Percentiles rank a stretch among this genome's conserved stretches.
Evolutionary conservation across 2,797 vertebrate species (phyloP).

Genomic region (Pyrrhura leucotis): DNA sequence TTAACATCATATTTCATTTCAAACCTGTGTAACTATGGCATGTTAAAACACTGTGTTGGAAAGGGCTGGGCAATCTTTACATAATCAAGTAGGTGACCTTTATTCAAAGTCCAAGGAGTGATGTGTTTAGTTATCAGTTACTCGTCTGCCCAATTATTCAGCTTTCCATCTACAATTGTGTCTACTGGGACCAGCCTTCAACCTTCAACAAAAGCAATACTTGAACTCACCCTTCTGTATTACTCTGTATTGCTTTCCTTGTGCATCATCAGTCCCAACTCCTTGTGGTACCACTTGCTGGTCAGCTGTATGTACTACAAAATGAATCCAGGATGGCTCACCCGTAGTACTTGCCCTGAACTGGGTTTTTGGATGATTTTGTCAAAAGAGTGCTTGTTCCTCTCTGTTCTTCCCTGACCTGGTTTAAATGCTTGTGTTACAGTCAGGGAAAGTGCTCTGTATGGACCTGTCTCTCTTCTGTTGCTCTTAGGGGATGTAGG

Average conservation of each 20-base stretch:
- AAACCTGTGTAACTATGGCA: background rate
- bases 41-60: background rate
- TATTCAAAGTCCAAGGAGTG: background rate
- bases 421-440: background rate
- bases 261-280: background rate
- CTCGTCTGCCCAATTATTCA: background rate
- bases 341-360: background rate
- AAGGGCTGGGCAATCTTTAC: background rate
- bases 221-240: background rate
- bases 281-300: background rate
- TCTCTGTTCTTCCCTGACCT: background rate
- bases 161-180: background rate
- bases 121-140: background rate
- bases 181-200: background rate
- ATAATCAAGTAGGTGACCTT: background rate
- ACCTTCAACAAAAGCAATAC: background rate
- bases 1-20: background rate
- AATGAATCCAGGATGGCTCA: background rate
- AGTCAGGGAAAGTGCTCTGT: background rate
- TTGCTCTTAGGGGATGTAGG: background rate
- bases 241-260: background rate
- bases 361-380: background rate
- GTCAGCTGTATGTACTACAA: background rate
- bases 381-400: rapidly evolving
- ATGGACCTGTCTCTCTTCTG: background rate